Percentiles rank a stretch among this genome's conserved stretches.
These are phyloP conservation scores for Hipposideros larvatus DNA, from an alignment of 2,797 vertebrate species.

Conservation along the genomic window DNA sequence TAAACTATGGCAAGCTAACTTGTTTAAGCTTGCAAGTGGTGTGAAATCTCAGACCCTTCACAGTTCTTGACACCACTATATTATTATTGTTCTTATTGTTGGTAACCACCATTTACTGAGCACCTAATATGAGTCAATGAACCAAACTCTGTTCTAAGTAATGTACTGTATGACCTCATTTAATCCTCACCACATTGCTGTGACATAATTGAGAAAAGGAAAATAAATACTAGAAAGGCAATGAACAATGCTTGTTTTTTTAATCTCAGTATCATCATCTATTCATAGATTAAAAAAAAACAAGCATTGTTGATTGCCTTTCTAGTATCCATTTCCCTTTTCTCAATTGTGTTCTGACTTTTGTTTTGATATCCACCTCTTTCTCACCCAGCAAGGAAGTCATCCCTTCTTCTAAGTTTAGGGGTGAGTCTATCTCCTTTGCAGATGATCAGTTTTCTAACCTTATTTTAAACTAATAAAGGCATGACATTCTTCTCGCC, in stretches of 20 bases:
- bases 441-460: neutral
- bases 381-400: neutral
- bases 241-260: too few species aligned
- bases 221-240: too few species aligned
- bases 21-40: neutral
- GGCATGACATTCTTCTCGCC: neutral
- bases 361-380: neutral
- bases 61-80: neutral
- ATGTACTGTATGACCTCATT: neutral
- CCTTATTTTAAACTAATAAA: neutral
- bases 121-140: neutral
- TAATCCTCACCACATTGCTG: neutral
- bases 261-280: too few species aligned
- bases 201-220: too few species aligned
- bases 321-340: neutral
- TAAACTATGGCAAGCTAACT: neutral
- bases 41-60: neutral
- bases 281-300: neutral
- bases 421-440: neutral
- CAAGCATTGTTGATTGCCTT: neutral
- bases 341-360: neutral
- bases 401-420: neutral
- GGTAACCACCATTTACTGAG: neutral
- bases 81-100: neutral
- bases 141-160: neutral